Conservation (phyloP, 2,113 vertebrate species). For the Pseudorectes ferrugineus region DNA sequence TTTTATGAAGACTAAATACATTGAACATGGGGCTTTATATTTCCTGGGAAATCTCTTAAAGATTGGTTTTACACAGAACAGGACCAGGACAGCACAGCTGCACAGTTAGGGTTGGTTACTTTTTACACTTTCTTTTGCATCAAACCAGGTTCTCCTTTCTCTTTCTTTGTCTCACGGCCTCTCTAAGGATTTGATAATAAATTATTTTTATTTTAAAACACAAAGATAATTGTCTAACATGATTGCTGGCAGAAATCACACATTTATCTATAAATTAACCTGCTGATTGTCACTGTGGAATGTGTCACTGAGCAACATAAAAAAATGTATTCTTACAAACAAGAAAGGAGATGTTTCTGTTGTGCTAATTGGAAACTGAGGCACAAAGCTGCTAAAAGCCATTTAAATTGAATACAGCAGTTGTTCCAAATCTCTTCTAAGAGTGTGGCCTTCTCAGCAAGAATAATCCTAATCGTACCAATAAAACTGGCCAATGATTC, state of each 20-base stretch:
- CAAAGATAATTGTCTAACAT: neutral
- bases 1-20: neutral
- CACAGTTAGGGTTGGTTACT: neutral
- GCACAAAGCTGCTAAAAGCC: neutral
- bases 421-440: neutral
- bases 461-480: neutral
- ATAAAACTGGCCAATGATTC: neutral
- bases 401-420: neutral
- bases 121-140: neutral
- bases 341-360: neutral
- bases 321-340: neutral
- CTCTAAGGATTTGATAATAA: neutral
- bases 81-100: neutral
- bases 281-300: neutral
- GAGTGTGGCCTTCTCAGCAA: neutral
- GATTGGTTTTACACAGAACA: neutral
- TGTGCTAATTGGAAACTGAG: neutral
- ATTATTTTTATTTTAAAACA: neutral
- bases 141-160: neutral
- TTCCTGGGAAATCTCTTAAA: neutral
- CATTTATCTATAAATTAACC: neutral
- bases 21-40: neutral
- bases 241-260: neutral
- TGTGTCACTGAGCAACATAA: neutral
- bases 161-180: neutral